A percentile compares a stretch with the other conserved stretches of the same genome.
phyloP scores from a whole-genome alignment of 2,113 vertebrate genomes.

The Origma solitaria region DNA sequence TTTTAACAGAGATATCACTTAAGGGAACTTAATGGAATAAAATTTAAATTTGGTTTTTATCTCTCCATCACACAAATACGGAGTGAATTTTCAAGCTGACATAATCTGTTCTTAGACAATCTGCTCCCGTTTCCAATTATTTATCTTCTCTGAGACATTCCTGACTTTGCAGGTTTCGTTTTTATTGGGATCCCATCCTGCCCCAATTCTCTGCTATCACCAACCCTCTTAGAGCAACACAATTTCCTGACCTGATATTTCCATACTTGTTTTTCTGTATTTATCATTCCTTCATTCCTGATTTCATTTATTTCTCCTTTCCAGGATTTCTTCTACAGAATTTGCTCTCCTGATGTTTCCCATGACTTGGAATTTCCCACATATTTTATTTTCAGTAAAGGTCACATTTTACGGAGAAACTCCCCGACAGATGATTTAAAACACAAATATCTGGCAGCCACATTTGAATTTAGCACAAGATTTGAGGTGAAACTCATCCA shows the following conservation, averaged over 20 bases:
- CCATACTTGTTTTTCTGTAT: conserved; percentile 11
- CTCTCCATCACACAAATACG: not conserved
- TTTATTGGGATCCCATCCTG: not conserved
- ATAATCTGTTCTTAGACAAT: not conserved
- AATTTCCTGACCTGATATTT: not conserved
- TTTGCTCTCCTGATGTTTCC: not conserved
- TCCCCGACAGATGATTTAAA: not conserved
- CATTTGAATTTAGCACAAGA: not conserved
- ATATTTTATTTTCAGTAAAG: conserved; percentile 40
- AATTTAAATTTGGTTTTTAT: not conserved
- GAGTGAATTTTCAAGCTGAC: not conserved
- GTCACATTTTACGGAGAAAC: conserved; percentile 7
- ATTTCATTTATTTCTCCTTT: conserved; percentile 12
- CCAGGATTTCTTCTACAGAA: conserved; percentile 13
- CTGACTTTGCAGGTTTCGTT: not conserved
- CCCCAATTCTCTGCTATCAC: not conserved
- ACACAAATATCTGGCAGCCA: not conserved
- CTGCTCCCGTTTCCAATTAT: not conserved
- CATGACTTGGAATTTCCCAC: not conserved
- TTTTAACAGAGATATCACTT: not conserved
- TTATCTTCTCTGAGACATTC: not conserved
- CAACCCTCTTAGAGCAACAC: not conserved
- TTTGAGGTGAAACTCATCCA: not conserved
- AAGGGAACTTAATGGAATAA: not conserved
- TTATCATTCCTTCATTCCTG: conserved; percentile 41